phyloP scores from a whole-genome alignment of 2,113 vertebrate genomes.

The Alces alces region DNA sequence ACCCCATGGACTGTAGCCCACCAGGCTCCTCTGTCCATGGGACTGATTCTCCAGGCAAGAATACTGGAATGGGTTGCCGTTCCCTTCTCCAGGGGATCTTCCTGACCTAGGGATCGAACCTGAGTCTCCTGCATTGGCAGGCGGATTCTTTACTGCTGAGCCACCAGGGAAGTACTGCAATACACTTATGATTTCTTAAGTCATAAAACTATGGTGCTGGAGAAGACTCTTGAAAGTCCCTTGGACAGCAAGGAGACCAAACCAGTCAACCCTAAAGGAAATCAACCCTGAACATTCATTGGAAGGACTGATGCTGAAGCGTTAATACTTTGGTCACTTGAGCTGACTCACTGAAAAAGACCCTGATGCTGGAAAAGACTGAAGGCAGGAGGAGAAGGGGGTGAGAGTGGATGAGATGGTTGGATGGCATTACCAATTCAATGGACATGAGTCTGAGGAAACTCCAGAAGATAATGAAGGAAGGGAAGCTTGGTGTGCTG shows the following conservation, averaged over 20 bases:
- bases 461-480: neutral
- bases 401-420: neutral
- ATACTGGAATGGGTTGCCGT: neutral
- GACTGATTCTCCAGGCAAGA: neutral
- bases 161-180: neutral
- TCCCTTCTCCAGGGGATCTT: neutral
- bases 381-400: neutral
- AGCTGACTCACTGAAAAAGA: neutral
- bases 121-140: neutral
- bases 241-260: neutral
- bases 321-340: neutral
- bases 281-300: neutral
- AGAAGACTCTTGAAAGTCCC: neutral
- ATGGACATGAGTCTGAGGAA: neutral
- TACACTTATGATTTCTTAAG: neutral
- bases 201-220: neutral
- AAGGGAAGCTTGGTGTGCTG: neutral
- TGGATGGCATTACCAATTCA: neutral
- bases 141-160: neutral
- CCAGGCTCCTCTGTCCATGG: neutral
- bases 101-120: neutral
- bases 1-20: neutral
- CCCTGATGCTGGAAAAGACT: neutral
- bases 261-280: neutral
- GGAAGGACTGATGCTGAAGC: neutral